phyloP scores from a whole-genome alignment of 2,797 vertebrate species.

The Sebastes kiyomatsui region DNA sequence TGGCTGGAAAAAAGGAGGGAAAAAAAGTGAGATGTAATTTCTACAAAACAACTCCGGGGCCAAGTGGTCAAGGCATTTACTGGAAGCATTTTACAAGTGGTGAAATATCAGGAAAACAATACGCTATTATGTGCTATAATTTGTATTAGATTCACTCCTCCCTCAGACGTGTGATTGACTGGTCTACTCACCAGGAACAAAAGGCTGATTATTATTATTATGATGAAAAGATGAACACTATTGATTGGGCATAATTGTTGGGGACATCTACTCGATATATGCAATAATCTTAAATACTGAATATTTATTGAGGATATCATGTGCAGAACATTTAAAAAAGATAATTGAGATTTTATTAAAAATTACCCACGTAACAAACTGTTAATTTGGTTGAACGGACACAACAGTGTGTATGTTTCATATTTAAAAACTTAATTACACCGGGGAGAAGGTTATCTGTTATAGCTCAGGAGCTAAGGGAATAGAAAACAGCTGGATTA shows the following conservation, averaged over 20 bases:
- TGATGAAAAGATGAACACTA: constrained; percentile 44
- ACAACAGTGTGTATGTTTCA: constrained; percentile 24
- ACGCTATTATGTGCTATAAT: constrained; percentile 39
- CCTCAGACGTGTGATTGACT: constrained; percentile 28
- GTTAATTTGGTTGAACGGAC: constrained; percentile 17
- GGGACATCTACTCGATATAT: constrained; percentile 26
- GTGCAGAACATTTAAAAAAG: neutral
- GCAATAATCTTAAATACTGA: neutral
- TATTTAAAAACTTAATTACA: constrained; percentile 64
- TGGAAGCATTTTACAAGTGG: constrained; percentile 53
- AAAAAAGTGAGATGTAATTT: constrained; percentile 72
- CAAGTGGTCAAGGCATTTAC: constrained; percentile 71
- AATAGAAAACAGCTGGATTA: constrained; percentile 38
- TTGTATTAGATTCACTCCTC: constrained; percentile 13
- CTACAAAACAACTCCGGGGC: constrained; percentile 68
- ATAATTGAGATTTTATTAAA: constrained; percentile 12
- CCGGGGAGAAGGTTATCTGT: constrained; percentile 20
- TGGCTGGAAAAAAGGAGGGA: constrained; percentile 27
- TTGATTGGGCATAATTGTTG: constrained; percentile 30
- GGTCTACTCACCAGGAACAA: constrained; percentile 24
- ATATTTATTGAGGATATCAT: constrained; percentile 5
- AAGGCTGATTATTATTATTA: constrained; percentile 11
- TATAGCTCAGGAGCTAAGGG: constrained; percentile 43
- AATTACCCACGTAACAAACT: neutral
- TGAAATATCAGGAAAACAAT: constrained; percentile 70